phyloP scores from a whole-genome alignment of 2,888 invertebrate species.

The Philaethria dido region DNA sequence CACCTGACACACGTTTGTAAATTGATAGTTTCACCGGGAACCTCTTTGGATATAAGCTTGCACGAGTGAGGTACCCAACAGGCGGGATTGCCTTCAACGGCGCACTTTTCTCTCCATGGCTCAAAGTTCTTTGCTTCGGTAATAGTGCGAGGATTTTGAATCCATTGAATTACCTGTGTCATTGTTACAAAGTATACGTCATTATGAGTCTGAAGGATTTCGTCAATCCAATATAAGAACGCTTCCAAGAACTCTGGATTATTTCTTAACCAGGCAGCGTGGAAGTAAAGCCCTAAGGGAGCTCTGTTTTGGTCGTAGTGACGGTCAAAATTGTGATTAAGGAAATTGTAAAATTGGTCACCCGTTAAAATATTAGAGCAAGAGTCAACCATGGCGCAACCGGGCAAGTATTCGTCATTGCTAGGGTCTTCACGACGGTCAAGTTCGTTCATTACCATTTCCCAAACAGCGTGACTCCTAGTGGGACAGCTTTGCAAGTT shows the following conservation, averaged over 20 bases:
- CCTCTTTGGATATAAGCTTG: constrained; percentile 95
- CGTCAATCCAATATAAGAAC: constrained; percentile 97
- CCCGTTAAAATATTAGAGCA: constrained; percentile 96
- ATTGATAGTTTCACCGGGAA: constrained; percentile 96
- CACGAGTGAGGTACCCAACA: constrained; percentile 96
- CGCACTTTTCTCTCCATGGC: constrained; percentile 97
- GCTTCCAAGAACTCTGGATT: constrained; percentile 96
- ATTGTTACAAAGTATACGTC: constrained; percentile 97
- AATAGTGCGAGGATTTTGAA: constrained; percentile 94
- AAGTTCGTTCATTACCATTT: constrained; percentile 97
- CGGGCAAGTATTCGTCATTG: constrained; percentile 94
- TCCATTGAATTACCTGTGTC: constrained; percentile 98
- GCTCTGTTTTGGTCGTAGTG: constrained; percentile 96
- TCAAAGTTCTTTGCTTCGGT: constrained; percentile 95
- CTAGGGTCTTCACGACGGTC: constrained; percentile 95
- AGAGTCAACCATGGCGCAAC: constrained; percentile 97
- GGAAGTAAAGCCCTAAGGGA: constrained; percentile 95
- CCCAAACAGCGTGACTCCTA: constrained; percentile 96
- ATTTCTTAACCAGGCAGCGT: constrained; percentile 96
- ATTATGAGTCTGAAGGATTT: constrained; percentile 91
- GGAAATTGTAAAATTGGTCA: constrained; percentile 97
- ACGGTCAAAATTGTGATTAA: constrained; percentile 96
- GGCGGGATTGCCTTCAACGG: constrained; percentile 91
- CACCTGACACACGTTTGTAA: constrained; percentile 96
- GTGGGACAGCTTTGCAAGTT: constrained; percentile 96